Base-by-base conservation (phyloP, 2,113 vertebrate species). In the Plotosus lineatus region DNA sequence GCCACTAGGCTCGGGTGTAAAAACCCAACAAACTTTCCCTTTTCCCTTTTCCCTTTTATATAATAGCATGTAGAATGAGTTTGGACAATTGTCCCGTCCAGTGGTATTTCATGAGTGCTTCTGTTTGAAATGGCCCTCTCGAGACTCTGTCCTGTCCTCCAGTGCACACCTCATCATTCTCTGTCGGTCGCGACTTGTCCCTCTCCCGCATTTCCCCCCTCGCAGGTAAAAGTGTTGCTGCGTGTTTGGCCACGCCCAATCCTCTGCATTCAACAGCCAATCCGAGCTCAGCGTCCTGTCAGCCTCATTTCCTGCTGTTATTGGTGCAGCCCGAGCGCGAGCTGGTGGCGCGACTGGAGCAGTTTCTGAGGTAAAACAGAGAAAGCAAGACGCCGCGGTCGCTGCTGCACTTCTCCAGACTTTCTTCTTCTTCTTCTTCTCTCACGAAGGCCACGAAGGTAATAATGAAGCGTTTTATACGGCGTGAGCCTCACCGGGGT, bases 221-320 rank as follows among this genome's bases (percentile, higher is more conserved):
- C 75, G 83, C 92, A 93, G 91, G 91, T 92, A 87, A 87, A 58
- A 79, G 65, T 77, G 21, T 77, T 66, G 82, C 83, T 21, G 69
- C 23, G 85, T 68, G 86, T 86, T 88, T 82, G 83, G 80, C 75
- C 87, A 84, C 88, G 91, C 91, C 90, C 91, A 84, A 42, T 31
- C n/a, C 66, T 80, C 77, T 33, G 23, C 42, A 63, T 42, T 75
- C 40, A n/a, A 44, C 87, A 75, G 86, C 90, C 90, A 89, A 90
- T 92, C 91, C 91, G 89, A 84, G 44, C 42, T 78, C 84, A 21
- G 46, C 85, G 81, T 66, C 86, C 88, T 88, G 88, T 87, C 87
- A 85, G 36, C 21, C 63, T 78, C 85, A 50, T 78, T 86, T 81
- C 85, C 75, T 75, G 75, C 69, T 63, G 73, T 56, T 53, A 12